phyloP scores from a whole-genome alignment of 2,113 vertebrate species.

The Cairina moschata region DNA sequence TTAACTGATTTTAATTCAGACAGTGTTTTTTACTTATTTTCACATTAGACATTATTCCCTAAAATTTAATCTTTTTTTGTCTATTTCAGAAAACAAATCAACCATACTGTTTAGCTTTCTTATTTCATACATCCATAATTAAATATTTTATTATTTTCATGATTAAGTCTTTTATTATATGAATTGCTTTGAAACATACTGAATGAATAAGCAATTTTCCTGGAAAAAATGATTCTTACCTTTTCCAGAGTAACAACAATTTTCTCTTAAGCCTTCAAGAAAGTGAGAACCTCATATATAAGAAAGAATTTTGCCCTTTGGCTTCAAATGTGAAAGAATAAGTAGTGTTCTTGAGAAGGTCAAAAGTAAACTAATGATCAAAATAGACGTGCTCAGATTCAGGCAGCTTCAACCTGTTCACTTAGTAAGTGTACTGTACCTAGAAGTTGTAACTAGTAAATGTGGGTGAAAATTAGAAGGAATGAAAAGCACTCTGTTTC shows the following conservation, averaged over 20 bases:
- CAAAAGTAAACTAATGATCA: not conserved
- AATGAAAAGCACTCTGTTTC: not conserved
- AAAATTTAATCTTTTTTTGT: not conserved
- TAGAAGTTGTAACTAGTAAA: not conserved
- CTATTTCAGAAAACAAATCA: conserved; percentile 24
- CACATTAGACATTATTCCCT: not conserved
- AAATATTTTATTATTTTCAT: conserved; percentile 41
- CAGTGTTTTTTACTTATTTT: not conserved
- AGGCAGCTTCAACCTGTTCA: not conserved
- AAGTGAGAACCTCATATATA: not conserved
- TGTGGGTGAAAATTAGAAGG: not conserved
- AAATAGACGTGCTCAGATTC: not conserved
- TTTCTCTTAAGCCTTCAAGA: conserved; percentile 43
- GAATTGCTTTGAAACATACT: not conserved
- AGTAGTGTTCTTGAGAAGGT: not conserved
- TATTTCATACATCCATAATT: conserved; percentile 8
- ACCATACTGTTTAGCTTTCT: not conserved
- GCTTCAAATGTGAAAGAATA: not conserved
- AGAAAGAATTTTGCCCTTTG: not conserved
- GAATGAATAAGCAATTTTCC: not conserved
- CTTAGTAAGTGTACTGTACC: too few relatives aligned
- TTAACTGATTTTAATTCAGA: not conserved
- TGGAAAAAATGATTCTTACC: not conserved
- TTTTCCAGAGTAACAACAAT: conserved; percentile 16
- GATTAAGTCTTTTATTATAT: conserved; percentile 20